Conservation (phyloP, 2,888 invertebrate genomes). For the Gari tellinella region DNA sequence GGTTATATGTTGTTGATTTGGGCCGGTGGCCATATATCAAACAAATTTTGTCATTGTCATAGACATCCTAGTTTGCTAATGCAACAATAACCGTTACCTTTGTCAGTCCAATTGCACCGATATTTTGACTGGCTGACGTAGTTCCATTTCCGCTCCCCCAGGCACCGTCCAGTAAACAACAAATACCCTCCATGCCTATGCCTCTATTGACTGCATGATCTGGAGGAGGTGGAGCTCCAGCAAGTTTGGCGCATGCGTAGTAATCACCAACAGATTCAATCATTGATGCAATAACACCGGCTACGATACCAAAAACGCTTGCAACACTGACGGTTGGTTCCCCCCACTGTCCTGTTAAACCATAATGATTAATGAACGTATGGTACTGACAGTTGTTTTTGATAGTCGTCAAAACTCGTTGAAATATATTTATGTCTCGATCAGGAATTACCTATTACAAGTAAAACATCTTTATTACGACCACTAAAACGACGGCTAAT, state of each 20-base stretch:
- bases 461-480: too few relatives aligned
- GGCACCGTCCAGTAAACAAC: conserved; percentile 92
- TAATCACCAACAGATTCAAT: conserved; percentile 36
- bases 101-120: conserved; percentile 94
- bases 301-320: conserved; percentile 80
- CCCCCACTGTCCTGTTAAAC: conserved; percentile 82
- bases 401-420: too few relatives aligned
- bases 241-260: conserved; percentile 70
- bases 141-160: conserved; percentile 95
- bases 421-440: too few relatives aligned
- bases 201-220: conserved; percentile 94
- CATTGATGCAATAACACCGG: conserved; percentile 80
- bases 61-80: too few relatives aligned
- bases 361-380: too few relatives aligned
- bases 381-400: too few relatives aligned
- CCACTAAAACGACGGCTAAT: too few relatives aligned
- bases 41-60: too few relatives aligned
- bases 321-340: conserved; percentile 76
- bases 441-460: too few relatives aligned
- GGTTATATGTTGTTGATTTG: too few relatives aligned
- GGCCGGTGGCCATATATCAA: too few relatives aligned
- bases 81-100: conserved; percentile 87
- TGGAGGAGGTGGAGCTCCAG: conserved; percentile 92
- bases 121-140: conserved; percentile 95
- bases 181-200: conserved; percentile 91